Conservation (phyloP, 2,888 invertebrate species). For the Panorpa germanica region DNA sequence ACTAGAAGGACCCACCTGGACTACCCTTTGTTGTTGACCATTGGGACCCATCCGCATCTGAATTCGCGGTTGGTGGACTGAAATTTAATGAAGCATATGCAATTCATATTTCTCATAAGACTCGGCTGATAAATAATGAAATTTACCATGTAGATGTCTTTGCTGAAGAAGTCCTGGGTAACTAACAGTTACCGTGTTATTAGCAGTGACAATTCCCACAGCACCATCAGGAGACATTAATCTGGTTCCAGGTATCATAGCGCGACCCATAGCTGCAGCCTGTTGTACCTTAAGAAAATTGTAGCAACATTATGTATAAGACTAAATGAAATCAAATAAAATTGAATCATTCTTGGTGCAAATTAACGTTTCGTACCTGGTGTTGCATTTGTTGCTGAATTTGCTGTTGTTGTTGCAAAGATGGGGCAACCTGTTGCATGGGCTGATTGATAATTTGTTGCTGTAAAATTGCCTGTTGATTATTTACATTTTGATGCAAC, state of each 20-base stretch:
- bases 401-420: conserved; percentile 10
- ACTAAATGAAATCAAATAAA: not conserved
- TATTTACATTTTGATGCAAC: not conserved
- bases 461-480: not conserved
- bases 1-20: not conserved
- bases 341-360: not conserved
- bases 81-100: too few species aligned
- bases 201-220: conserved; percentile 42
- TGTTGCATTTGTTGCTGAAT: conserved; percentile 19
- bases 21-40: not conserved
- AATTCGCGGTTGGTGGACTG: conserved; percentile 7
- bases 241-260: conserved; percentile 32
- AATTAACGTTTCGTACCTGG: not conserved
- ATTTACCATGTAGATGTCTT: too few species aligned
- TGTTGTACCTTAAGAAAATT: conserved; percentile 51
- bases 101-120: too few species aligned
- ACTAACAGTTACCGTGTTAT: conserved; percentile 27
- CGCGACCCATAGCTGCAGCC: conserved; percentile 36
- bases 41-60: conserved; percentile 9
- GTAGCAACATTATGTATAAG: not conserved
- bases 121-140: too few species aligned
- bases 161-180: conserved; percentile 18
- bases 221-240: conserved; percentile 34
- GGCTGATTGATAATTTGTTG: conserved; percentile 4
- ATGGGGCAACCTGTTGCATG: conserved; percentile 9